Evolutionary conservation across 2,113 vertebrate genomes (phyloP).

Genomic region (Lamprologus sp.): DNA sequence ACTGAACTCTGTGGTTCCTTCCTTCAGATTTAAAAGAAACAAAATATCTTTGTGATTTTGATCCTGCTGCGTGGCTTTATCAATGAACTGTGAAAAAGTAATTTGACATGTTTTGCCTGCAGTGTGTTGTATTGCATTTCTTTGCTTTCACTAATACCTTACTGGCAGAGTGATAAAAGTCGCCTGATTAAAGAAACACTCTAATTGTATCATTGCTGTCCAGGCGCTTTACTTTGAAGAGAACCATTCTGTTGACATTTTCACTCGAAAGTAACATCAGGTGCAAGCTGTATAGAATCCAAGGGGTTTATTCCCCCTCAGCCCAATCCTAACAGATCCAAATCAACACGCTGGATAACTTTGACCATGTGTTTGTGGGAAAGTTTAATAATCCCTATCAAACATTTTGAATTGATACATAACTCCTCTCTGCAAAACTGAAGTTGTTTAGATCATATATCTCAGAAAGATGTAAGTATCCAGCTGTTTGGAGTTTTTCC

Average conservation of each 20-base stretch:
- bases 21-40: not conserved
- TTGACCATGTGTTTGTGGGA: not conserved
- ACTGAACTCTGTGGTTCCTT: not conserved
- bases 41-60: not conserved
- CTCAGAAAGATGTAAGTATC: not conserved
- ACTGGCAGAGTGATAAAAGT: not conserved
- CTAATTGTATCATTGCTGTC: not conserved
- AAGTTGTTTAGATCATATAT: not conserved
- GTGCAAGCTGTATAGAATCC: not conserved
- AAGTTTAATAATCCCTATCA: not conserved
- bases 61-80: not conserved
- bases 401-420: not conserved
- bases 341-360: not conserved
- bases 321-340: not conserved
- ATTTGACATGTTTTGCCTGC: not conserved
- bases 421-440: not conserved
- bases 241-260: not conserved
- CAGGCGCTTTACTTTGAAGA: not conserved
- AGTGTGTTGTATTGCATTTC: not conserved
- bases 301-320: not conserved
- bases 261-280: not conserved
- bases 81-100: not conserved
- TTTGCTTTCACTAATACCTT: not conserved
- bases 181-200: not conserved
- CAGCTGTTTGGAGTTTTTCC: not conserved